These are phyloP conservation scores for Paralichthys olivaceus DNA, from an alignment of 2,113 vertebrate species.

Conservation along the genomic window DNA sequence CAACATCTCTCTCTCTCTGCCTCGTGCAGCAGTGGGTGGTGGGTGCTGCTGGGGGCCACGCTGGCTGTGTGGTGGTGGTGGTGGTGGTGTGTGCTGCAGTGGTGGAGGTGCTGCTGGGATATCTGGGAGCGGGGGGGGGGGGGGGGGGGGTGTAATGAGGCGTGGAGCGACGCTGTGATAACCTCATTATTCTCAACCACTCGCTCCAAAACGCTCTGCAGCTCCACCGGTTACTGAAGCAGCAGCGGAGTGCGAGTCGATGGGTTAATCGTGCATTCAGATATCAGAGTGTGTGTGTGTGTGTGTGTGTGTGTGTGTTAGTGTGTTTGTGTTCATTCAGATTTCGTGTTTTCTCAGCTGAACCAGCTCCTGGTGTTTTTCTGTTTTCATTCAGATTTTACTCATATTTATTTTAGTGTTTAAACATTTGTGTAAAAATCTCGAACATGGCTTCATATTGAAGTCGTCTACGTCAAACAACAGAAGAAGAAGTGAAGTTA, in stretches of 20 bases:
- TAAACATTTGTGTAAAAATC: not conserved
- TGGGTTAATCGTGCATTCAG: constrained; percentile 44
- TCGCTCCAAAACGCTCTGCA: not conserved
- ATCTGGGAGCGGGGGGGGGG: not conserved
- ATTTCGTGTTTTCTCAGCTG: no score
- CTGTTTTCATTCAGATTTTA: not conserved
- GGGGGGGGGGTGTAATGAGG: constrained; percentile 41
- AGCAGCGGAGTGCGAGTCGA: constrained; percentile 28
- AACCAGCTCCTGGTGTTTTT: no score
- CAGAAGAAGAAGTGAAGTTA: not conserved
- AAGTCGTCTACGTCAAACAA: not conserved
- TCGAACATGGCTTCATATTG: not conserved
- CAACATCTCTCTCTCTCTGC: no score
- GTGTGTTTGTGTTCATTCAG: not conserved
- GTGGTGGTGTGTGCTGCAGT: no score
- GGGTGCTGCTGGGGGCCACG: no score
- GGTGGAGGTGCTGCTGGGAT: no score
- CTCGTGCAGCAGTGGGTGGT: no score
- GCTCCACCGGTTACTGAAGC: constrained; percentile 31
- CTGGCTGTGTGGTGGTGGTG: no score
- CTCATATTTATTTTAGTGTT: not conserved
- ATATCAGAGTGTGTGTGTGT: not conserved
- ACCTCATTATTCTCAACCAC: constrained; percentile 55
- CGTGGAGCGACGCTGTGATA: constrained; percentile 42
- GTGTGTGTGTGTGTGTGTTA: constrained; percentile 1